These are phyloP conservation scores for fruit fly (Drosophila melanogaster) DNA, from an alignment of 1,140 invertebrate species.

Conservation along the genomic window DNA sequence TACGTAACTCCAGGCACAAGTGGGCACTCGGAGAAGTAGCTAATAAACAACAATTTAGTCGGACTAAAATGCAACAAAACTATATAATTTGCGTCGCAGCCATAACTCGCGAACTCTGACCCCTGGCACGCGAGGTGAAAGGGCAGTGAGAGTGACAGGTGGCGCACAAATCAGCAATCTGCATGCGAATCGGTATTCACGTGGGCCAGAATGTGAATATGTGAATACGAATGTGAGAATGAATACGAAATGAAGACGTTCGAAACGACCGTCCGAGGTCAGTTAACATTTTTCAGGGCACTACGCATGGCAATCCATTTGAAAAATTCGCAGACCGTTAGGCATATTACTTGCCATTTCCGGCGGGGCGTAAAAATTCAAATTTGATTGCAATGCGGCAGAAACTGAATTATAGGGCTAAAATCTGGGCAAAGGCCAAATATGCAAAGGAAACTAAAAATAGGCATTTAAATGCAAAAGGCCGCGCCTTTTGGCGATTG, in stretches of 20 bases:
- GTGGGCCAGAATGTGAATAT: slow-evolving; percentile 9
- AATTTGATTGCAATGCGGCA: slow-evolving; percentile 82
- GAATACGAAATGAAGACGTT: slow-evolving; percentile 55
- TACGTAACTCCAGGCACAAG: slow-evolving; percentile 11
- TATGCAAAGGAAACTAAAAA: slow-evolving; percentile 45
- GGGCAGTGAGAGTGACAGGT: slow-evolving; percentile 55
- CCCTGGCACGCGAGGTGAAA: slow-evolving; percentile 57
- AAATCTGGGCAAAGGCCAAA: slow-evolving; percentile 74
- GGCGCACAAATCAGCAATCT: slow-evolving; percentile 60
- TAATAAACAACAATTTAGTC: slow-evolving; percentile 72
- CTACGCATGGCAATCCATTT: slow-evolving; percentile 55
- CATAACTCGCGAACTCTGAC: slow-evolving; percentile 35
- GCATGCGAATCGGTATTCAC: slow-evolving; percentile 30
- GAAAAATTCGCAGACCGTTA: slow-evolving; percentile 14
- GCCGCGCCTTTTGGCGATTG: slow-evolving; percentile 68
- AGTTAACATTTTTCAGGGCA: slow-evolving; percentile 28
- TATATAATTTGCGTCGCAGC: slow-evolving; percentile 61
- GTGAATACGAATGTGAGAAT: slow-evolving; percentile 26
- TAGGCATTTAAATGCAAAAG: slow-evolving; percentile 62
- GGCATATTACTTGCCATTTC: slow-evolving; percentile 71
- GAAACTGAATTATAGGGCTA: slow-evolving; percentile 41
- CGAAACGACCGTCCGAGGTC: slow-evolving; percentile 3
- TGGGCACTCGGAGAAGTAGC: slow-evolving; percentile 7
- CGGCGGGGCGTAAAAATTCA: slow-evolving; percentile 75
- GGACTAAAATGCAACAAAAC: slow-evolving; percentile 68